Evolutionary conservation across 2,888 invertebrate genomes (phyloP).

Genomic region (Macropis europaea): DNA sequence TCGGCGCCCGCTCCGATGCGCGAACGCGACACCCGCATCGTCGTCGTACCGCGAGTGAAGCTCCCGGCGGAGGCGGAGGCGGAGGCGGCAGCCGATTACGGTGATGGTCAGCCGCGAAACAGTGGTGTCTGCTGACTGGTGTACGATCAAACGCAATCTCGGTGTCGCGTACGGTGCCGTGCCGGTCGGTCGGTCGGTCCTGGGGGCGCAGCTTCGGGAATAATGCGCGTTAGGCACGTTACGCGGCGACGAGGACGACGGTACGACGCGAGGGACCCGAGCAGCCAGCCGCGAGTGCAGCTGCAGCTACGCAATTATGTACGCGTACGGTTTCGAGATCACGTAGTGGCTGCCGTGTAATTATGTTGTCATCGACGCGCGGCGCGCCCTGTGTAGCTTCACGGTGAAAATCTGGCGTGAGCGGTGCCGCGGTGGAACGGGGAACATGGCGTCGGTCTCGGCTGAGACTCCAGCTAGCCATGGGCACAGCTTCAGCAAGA

Average conservation of each 20-base stretch:
- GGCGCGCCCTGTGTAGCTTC: conserved; percentile 80
- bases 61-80: conserved; percentile 58
- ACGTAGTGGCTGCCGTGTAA: conserved; percentile 80
- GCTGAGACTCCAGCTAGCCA: conserved; percentile 83
- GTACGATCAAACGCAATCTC: conserved; percentile 33
- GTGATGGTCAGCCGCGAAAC: conserved; percentile 57
- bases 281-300: conserved; percentile 61
- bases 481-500: conserved; percentile 99
- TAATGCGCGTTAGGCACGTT: conserved; percentile 77
- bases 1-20: conserved; percentile 70
- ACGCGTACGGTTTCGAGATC: conserved; percentile 83
- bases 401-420: conserved; percentile 84
- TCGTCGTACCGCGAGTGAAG: conserved; percentile 55
- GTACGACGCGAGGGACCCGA: conserved; percentile 51
- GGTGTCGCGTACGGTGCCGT: conserved; percentile 56
- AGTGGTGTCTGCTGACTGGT: conserved; percentile 49
- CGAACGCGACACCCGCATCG: conserved; percentile 64
- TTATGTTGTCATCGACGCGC: conserved; percentile 70
- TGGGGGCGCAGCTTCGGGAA: conserved; percentile 54
- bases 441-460: conserved; percentile 83
- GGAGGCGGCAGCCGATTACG: conserved; percentile 55
- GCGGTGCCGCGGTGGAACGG: conserved; percentile 82
- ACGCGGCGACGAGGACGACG: conserved; percentile 62
- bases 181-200: conserved; percentile 50
- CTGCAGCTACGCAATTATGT: conserved; percentile 81